phyloP scores from a whole-genome alignment of 1,140 invertebrate species.

The Solen grandis region DNA sequence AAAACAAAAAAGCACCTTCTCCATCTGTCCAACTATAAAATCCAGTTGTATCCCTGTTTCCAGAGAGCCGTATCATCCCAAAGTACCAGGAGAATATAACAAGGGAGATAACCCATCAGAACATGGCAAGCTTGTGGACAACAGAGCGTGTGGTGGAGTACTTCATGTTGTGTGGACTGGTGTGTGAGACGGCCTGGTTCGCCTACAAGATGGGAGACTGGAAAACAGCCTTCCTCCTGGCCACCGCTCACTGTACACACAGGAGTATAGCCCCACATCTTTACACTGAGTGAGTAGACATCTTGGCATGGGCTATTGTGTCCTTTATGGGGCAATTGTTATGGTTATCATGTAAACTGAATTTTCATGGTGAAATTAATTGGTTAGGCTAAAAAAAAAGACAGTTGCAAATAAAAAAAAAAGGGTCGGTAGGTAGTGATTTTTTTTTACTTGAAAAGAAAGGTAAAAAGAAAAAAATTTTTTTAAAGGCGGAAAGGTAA shows the following conservation, averaged over 20 bases:
- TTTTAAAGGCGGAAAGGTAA: no score
- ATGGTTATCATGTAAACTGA: neutral
- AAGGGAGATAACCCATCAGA: slow-evolving; percentile 62
- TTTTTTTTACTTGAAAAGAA: no score
- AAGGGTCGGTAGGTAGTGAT: no score
- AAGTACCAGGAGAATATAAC: slow-evolving; percentile 75
- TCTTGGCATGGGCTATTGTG: neutral
- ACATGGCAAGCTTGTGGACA: slow-evolving; percentile 72
- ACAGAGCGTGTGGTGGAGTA: slow-evolving; percentile 77
- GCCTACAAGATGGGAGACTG: slow-evolving; percentile 79
- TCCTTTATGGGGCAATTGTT: no score
- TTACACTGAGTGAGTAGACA: slow-evolving; percentile 67
- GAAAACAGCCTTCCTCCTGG: slow-evolving; percentile 77
- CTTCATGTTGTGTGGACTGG: slow-evolving; percentile 75
- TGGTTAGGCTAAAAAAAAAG: no score
- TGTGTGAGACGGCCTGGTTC: slow-evolving; percentile 79
- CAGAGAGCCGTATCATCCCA: slow-evolving; percentile 76
- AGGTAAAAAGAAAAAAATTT: no score
- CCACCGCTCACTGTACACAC: slow-evolving; percentile 70
- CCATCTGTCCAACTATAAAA: no score
- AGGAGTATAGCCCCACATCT: slow-evolving; percentile 61
- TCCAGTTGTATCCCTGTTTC: slow-evolving; percentile 44
- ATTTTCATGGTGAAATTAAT: neutral
- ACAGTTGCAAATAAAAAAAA: no score
- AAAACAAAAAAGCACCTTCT: no score